A percentile compares a stretch with the other conserved stretches of the same genome.
Conservation (phyloP, 2,888 invertebrate genomes). For the Antitype chi region DNA sequence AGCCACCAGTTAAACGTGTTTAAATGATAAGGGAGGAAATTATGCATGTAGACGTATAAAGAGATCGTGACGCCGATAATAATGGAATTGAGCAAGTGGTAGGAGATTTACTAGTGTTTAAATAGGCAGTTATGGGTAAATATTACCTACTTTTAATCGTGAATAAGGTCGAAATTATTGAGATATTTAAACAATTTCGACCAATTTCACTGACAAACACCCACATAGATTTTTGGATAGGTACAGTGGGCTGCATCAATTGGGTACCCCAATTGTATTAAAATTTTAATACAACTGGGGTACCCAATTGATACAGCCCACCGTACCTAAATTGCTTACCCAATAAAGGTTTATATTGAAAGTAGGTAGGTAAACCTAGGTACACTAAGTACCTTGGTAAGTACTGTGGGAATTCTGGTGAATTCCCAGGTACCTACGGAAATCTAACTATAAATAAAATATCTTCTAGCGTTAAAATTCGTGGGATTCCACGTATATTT, state of each 20-base stretch:
- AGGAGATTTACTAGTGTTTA: background rate
- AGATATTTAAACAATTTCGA: background rate
- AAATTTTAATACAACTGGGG: too few relatives aligned
- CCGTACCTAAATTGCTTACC: background rate
- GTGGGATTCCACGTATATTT: too few relatives aligned
- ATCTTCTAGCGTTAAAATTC: too few relatives aligned
- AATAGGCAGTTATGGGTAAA: background rate
- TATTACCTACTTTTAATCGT: background rate
- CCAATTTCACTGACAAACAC: background rate
- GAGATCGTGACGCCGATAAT: conserved; percentile 38
- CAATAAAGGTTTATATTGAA: background rate
- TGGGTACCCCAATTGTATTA: too few relatives aligned
- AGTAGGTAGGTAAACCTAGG: background rate
- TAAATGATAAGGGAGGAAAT: conserved; percentile 79
- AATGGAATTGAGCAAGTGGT: conserved; percentile 1
- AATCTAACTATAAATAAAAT: too few relatives aligned
- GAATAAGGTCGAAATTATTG: background rate
- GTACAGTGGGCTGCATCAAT: too few relatives aligned
- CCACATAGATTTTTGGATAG: background rate
- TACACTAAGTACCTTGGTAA: too few relatives aligned
- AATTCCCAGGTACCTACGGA: too few relatives aligned
- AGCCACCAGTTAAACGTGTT: conserved; percentile 82
- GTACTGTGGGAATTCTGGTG: too few relatives aligned
- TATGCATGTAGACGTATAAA: conserved; percentile 56
- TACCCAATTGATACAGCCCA: too few relatives aligned